These are phyloP conservation scores for Euplagia quadripunctaria DNA, from an alignment of 2,888 invertebrate species.

Conservation along the genomic window DNA sequence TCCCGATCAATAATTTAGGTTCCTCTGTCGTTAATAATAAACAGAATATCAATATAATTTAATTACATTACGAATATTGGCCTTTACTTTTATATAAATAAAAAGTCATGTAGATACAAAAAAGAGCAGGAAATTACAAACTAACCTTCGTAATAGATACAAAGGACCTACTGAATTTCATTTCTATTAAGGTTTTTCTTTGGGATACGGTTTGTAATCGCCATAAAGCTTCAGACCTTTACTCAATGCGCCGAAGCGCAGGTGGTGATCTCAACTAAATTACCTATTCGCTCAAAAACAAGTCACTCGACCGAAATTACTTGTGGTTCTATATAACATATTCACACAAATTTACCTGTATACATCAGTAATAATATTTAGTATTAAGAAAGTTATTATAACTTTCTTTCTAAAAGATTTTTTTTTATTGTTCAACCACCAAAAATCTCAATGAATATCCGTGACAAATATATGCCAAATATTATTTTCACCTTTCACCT, in stretches of 20 bases:
- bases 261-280: constrained; percentile 56
- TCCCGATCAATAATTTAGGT: too few species aligned
- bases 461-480: too few species aligned
- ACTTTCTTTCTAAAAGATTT: too few species aligned
- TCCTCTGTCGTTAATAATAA: too few species aligned
- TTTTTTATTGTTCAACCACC: too few species aligned
- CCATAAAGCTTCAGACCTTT: constrained; percentile 50
- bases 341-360: background rate
- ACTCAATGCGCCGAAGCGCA: constrained; percentile 48
- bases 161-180: constrained; percentile 51
- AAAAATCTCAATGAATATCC: too few species aligned
- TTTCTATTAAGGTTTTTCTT: constrained; percentile 52
- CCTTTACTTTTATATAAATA: background rate
- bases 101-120: background rate
- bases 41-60: too few species aligned
- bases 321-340: constrained; percentile 30
- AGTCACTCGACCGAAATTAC: constrained; percentile 46
- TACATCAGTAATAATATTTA: background rate
- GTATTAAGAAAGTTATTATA: background rate
- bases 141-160: constrained; percentile 25
- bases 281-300: constrained; percentile 58
- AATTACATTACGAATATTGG: too few species aligned
- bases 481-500: too few species aligned
- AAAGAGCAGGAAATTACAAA: constrained; percentile 27
- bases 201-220: constrained; percentile 44